Percentiles rank a stretch among this genome's conserved stretches.
Conservation (phyloP, 2,113 vertebrate genomes). For the Henicopernis longicauda region DNA sequence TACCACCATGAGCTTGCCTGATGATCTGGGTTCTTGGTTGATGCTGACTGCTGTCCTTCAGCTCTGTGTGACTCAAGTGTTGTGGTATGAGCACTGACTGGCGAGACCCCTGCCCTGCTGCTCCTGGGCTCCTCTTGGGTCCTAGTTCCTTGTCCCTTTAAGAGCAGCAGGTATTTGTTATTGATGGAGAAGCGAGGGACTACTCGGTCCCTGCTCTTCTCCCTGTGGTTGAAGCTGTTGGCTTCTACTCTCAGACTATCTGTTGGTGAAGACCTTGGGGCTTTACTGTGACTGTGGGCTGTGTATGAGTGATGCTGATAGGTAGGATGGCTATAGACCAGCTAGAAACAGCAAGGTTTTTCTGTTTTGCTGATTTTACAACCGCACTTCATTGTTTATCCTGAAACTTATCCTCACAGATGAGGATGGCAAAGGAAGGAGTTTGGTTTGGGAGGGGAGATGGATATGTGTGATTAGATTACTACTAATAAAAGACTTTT, state of each 20-base stretch:
- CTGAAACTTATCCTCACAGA: neutral
- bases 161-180: neutral
- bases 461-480: neutral
- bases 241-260: fast-evolving
- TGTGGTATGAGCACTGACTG: neutral
- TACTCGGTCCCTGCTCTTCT: neutral
- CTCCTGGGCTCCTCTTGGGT: neutral
- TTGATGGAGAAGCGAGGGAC: neutral
- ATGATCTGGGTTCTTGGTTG: neutral
- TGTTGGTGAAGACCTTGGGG: neutral
- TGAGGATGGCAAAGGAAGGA: neutral
- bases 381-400: neutral
- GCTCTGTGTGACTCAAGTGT: neutral
- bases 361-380: neutral
- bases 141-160: neutral
- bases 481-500: neutral
- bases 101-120: neutral
- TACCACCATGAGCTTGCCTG: fast-evolving
- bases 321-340: neutral
- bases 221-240: neutral
- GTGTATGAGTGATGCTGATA: neutral
- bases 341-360: neutral
- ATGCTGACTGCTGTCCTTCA: neutral
- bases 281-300: neutral
- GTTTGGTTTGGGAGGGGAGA: neutral